phyloP scores from a whole-genome alignment of 2,888 invertebrate species.

The Cyrtodaria siliqua region DNA sequence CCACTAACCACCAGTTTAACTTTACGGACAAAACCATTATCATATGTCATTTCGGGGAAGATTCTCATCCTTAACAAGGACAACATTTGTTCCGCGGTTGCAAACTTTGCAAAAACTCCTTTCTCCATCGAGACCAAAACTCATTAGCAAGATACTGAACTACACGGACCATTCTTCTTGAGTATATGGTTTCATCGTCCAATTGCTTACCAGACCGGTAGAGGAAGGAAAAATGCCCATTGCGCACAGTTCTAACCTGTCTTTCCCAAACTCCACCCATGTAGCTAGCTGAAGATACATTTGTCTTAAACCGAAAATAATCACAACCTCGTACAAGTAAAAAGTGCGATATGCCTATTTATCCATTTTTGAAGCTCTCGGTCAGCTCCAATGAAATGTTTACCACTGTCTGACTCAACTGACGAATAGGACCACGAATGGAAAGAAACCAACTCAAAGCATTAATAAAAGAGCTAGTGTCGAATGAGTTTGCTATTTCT shows the following conservation, averaged over 20 bases:
- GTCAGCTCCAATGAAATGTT: conserved; percentile 62
- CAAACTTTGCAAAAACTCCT: conserved; percentile 54
- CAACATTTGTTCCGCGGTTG: conserved; percentile 34
- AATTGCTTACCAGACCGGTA: conserved; percentile 30
- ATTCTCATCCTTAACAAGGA: conserved; percentile 58
- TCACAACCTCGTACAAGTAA: conserved; percentile 35
- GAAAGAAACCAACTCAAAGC: conserved; percentile 55
- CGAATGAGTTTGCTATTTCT: conserved; percentile 62
- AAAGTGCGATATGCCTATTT: conserved; percentile 21
- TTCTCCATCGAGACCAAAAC: conserved; percentile 66
- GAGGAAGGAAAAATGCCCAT: conserved; percentile 51
- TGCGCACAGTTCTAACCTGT: conserved; percentile 64
- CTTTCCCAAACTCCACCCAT: conserved; percentile 74
- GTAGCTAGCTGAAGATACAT: conserved; percentile 68
- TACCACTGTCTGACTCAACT: conserved; percentile 57
- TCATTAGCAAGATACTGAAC: conserved; percentile 60
- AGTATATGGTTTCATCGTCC: conserved; percentile 61
- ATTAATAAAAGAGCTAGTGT: conserved; percentile 66
- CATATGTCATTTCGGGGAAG: conserved; percentile 32
- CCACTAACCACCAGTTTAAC: conserved; percentile 41
- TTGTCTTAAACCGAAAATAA: conserved; percentile 53
- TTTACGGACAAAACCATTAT: conserved; percentile 50
- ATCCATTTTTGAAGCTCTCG: conserved; percentile 43
- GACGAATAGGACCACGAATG: conserved; percentile 45
- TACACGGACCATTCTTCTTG: conserved; percentile 54